These are phyloP conservation scores for Campopleginae sp. DNA, from an alignment of 2,888 invertebrate species.

Conservation along the genomic window DNA sequence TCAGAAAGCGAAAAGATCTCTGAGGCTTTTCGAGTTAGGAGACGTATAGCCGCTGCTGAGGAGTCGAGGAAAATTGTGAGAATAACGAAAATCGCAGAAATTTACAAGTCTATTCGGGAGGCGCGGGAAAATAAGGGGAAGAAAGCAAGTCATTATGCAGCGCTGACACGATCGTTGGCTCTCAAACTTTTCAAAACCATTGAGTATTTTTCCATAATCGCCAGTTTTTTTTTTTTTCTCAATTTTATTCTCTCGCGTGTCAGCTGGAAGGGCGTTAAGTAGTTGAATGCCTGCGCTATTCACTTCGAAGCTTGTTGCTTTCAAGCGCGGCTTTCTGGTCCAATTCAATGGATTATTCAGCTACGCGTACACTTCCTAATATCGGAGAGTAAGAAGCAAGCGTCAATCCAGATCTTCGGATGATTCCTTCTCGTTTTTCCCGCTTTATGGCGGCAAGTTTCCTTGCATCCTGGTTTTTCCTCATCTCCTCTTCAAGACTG, in stretches of 20 bases:
- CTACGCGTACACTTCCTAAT: not conserved
- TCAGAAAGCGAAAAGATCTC: constrained; percentile 48
- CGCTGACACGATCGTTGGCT: constrained; percentile 2
- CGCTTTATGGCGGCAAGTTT: constrained; percentile 50
- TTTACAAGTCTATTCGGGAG: constrained; percentile 17
- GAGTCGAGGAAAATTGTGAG: constrained; percentile 55
- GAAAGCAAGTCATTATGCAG: constrained; percentile 8
- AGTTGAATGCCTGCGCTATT: not conserved
- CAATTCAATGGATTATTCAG: not conserved
- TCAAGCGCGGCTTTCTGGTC: not conserved
- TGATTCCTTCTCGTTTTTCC: constrained; percentile 2
- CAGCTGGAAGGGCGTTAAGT: not conserved
- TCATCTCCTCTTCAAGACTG: constrained; percentile 13
- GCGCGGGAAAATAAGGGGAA: constrained; percentile 14
- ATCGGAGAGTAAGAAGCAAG: constrained; percentile 34
- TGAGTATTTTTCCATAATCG: not conserved
- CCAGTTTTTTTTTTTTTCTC: not conserved
- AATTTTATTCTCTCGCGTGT: no score
- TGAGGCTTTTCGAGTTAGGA: constrained; percentile 28
- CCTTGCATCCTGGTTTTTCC: constrained; percentile 20
- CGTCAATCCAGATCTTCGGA: constrained; percentile 62
- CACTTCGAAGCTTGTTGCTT: not conserved
- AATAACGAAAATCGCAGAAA: constrained; percentile 43
- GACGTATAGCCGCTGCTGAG: constrained; percentile 22
- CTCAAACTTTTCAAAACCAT: constrained; percentile 21